phyloP scores from a whole-genome alignment of 1,140 invertebrate species.

The Achatina immaculata region DNA sequence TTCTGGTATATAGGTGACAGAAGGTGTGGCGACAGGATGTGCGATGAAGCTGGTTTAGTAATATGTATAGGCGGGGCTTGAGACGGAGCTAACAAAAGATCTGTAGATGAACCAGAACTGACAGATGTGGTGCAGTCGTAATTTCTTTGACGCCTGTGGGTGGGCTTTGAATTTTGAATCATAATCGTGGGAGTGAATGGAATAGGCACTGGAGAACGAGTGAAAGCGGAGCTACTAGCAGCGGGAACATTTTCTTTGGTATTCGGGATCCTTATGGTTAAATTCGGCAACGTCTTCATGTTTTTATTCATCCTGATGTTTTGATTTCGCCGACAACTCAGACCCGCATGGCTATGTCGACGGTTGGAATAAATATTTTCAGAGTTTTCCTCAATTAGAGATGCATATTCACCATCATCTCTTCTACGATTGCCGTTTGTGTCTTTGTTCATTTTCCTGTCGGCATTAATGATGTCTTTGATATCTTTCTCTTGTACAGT shows the following conservation, averaged over 20 bases:
- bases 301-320: neutral
- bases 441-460: neutral
- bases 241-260: slow-evolving; percentile 15
- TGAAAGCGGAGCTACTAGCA: neutral
- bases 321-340: neutral
- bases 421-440: neutral
- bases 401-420: neutral
- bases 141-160: neutral
- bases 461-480: slow-evolving; percentile 34
- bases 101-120: slow-evolving; percentile 46
- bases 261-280: slow-evolving; percentile 33
- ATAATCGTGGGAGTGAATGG: slow-evolving; percentile 48
- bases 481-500: slow-evolving; percentile 15
- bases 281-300: slow-evolving; percentile 9
- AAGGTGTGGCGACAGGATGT: slow-evolving; percentile 14
- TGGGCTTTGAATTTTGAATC: slow-evolving; percentile 45
- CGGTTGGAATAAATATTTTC: slow-evolving; percentile 11
- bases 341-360: neutral
- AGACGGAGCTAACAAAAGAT: slow-evolving; percentile 18
- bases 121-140: slow-evolving; percentile 40
- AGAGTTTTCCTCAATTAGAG: neutral
- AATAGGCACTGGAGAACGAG: slow-evolving; percentile 42
- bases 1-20: slow-evolving; percentile 16
- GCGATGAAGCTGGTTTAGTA: neutral
- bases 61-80: neutral